Base-by-base conservation (phyloP, 2,797 vertebrate genomes). In the Nannoperca australis region DNA sequence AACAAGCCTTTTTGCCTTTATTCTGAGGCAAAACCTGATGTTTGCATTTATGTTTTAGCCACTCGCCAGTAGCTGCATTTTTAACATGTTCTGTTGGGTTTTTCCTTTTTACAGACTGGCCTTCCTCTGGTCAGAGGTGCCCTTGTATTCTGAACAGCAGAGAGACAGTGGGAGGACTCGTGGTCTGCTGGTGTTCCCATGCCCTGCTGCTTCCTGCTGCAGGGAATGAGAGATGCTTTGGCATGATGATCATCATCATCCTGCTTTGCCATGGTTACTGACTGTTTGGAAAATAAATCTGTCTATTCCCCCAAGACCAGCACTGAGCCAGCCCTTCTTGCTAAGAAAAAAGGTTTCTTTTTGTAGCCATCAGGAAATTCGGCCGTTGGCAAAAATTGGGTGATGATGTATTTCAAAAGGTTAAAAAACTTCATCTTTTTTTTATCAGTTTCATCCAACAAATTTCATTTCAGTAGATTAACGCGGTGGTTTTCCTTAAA, bases 201-300 rank as follows among this genome's bases (percentile, higher is more conserved):
- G 72, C 65, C 66, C 72, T 72, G 76, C 77, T 86, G 82, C 69
- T 66, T 83, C 73, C 80, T 73, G 71, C 83, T 89, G 82, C 88
- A 86, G 85, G 77, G 86, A 91, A 80, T 11, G 64, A 82, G 69
- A 84, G 79, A 79, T 84, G 49, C 70, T 71, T 81, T 66, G 78
- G 81, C 79, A 89, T 64, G 44, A 80, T 85, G 80, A 85, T 80
- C 66, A 76, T 86, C 9, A 83, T 88, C 62, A 60, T 60, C 83
- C 51, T 71, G 45, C 71, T 82, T 90, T 67, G 17, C 83, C 60
- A 79, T 82, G 70, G 83, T 88, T 88, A 87, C 85, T 84, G 88
- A 80, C 76, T 86, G 81, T 78, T 78, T 87, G 63, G 73, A 84
- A 89, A 92, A 82, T 36, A 79, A 80, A 70, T 84, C 78, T 85